A percentile compares a stretch with the other conserved stretches of the same genome.
These are phyloP conservation scores for Diplodus puntazzo DNA, from an alignment of 2,797 vertebrate genomes.

Conservation along the genomic window DNA sequence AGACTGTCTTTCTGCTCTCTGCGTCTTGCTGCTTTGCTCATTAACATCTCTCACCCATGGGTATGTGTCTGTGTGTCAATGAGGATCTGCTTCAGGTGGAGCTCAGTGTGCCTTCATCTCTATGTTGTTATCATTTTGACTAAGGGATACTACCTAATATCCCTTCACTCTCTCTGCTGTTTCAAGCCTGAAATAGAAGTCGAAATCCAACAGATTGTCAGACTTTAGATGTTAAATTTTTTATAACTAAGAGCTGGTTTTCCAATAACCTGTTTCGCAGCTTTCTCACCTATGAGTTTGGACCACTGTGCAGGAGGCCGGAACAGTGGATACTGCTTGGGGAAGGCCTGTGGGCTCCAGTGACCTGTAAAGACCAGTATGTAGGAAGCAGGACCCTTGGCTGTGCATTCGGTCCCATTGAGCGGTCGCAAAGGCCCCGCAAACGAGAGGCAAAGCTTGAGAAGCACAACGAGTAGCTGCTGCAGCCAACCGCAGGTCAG, in stretches of 20 bases:
- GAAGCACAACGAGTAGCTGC: slow-evolving; percentile 80
- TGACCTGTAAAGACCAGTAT: slow-evolving; percentile 88
- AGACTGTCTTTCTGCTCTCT: slow-evolving; percentile 52
- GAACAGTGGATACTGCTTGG: slow-evolving; percentile 89
- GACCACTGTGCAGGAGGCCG: slow-evolving; percentile 90
- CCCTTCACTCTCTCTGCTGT: background rate
- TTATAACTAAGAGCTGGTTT: background rate
- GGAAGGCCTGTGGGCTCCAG: slow-evolving; percentile 88
- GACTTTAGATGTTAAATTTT: background rate
- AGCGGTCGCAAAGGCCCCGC: slow-evolving; percentile 72
- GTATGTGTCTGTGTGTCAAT: slow-evolving; percentile 32
- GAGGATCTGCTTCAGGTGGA: background rate
- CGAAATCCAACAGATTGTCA: background rate
- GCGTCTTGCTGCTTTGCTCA: slow-evolving; percentile 69
- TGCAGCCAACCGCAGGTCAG: slow-evolving; percentile 81
- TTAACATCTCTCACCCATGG: slow-evolving; percentile 61
- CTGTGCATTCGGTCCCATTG: slow-evolving; percentile 80
- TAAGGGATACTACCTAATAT: background rate
- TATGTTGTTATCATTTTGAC: background rate
- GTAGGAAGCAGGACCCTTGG: slow-evolving; percentile 86
- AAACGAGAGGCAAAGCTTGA: slow-evolving; percentile 77
- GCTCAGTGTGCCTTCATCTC: background rate
- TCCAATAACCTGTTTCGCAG: background rate
- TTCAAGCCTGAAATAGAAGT: slow-evolving; percentile 4
- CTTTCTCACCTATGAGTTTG: slow-evolving; percentile 86